These are phyloP conservation scores for Acromyrmex charruanus DNA, from an alignment of 1,140 invertebrate genomes.

Conservation along the genomic window DNA sequence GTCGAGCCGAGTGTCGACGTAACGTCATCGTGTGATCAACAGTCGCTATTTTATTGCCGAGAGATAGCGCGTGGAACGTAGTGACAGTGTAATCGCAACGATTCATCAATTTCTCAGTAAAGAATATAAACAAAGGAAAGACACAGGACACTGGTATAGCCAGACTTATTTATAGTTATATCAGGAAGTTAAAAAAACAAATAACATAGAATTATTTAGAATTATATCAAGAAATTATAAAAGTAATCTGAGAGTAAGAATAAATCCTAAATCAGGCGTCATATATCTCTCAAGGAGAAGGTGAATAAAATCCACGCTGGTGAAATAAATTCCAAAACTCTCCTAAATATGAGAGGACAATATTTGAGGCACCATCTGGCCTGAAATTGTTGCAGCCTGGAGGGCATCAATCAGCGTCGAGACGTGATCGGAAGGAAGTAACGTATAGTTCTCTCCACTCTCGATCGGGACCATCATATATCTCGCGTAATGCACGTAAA, in stretches of 20 bases:
- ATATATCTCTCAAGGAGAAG: too few relatives aligned
- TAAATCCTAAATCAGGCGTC: too few relatives aligned
- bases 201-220: too few relatives aligned
- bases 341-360: constrained; percentile 15
- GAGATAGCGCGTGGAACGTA: neutral
- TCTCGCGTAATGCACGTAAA: constrained; percentile 82
- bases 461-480: constrained; percentile 61
- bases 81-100: neutral
- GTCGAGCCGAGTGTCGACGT: constrained; percentile 1
- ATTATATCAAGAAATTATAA: too few relatives aligned
- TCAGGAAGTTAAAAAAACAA: too few relatives aligned
- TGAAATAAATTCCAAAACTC: too few relatives aligned
- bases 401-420: neutral
- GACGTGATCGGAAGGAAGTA: constrained; percentile 69
- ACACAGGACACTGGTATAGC: too few relatives aligned
- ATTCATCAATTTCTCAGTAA: constrained; percentile 19
- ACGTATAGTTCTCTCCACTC: constrained; percentile 22
- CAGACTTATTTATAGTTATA: too few relatives aligned
- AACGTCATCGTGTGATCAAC: constrained; percentile 48
- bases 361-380: too few relatives aligned
- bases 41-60: constrained; percentile 59
- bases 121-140: constrained; percentile 51
- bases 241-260: too few relatives aligned
- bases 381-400: neutral
- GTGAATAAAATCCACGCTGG: too few relatives aligned